Evolutionary conservation across 2,888 invertebrate species (phyloP).

Genomic region (Lottia scabra): DNA sequence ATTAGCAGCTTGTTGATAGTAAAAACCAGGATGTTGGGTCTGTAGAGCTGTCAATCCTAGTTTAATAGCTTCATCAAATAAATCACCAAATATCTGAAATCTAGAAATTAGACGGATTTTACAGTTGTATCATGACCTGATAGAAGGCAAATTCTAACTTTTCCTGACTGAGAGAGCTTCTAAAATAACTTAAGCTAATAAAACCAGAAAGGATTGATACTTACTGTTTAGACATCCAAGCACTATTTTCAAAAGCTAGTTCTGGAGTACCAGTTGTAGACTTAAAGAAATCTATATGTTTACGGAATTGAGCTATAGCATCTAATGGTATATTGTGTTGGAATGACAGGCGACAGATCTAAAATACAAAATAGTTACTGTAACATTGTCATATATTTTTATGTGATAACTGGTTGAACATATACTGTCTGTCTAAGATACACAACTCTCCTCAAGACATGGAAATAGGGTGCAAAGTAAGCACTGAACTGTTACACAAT

Average conservation of each 20-base stretch:
- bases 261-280: conserved; percentile 81
- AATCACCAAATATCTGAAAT: conserved; percentile 83
- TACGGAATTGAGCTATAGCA: conserved; percentile 92
- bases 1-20: conserved; percentile 94
- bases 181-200: no score
- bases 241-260: conserved; percentile 92
- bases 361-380: conserved; percentile 27
- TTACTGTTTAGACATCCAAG: conserved; percentile 95
- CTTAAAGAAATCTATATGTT: conserved; percentile 91
- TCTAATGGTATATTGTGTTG: conserved; percentile 89
- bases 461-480: no score
- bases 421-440: no score
- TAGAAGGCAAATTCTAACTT: no score
- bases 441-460: no score
- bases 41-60: conserved; percentile 92
- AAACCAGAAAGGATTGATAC: conserved; percentile 54
- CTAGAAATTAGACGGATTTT: conserved; percentile 39
- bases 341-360: conserved; percentile 90
- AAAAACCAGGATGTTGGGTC: conserved; percentile 97
- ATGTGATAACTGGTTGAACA: no score
- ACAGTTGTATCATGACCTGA: no score
- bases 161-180: no score
- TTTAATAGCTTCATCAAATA: conserved; percentile 95
- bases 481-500: no score
- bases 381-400: no score